Percentiles rank a stretch among this genome's conserved stretches.
phyloP scores from a whole-genome alignment of 2,888 invertebrate species.

The Tenthredo amoena region DNA sequence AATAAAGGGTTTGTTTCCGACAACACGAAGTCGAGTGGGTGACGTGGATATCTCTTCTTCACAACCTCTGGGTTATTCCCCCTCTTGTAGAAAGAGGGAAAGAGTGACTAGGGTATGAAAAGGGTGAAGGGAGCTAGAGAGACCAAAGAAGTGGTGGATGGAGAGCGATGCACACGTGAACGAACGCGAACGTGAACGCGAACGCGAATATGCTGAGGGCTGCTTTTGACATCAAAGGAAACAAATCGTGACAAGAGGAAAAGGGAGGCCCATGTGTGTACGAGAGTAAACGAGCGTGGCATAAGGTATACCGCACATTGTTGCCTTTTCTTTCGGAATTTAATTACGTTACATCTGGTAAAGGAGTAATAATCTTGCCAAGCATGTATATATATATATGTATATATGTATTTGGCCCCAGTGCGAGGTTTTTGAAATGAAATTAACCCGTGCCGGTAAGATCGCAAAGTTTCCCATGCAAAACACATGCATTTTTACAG shows the following conservation, averaged over 20 bases:
- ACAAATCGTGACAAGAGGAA: conserved; percentile 27
- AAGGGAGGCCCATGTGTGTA: background rate
- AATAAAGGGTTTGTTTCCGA: conserved; percentile 31
- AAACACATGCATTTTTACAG: too few relatives aligned
- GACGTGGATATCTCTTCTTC: conserved; percentile 17
- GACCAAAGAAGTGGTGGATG: conserved; percentile 15
- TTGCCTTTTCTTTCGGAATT: conserved; percentile 14
- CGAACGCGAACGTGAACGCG: conserved; percentile 12
- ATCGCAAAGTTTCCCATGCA: too few relatives aligned
- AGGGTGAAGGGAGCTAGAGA: conserved; percentile 2
- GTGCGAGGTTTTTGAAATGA: too few relatives aligned
- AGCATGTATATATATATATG: too few relatives aligned
- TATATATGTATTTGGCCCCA: too few relatives aligned
- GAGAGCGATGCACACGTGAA: conserved; percentile 23
- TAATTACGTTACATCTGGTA: background rate
- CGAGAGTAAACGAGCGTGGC: conserved; percentile 1
- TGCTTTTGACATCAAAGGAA: conserved; percentile 47
- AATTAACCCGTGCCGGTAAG: too few relatives aligned
- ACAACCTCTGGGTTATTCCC: background rate
- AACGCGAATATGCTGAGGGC: conserved; percentile 8
- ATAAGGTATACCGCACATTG: background rate
- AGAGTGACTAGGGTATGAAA: conserved; percentile 1
- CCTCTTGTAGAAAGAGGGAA: conserved; percentile 9
- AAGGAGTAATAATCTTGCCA: background rate
- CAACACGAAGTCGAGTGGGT: conserved; percentile 16